Percentiles rank a stretch among this genome's conserved stretches.
phyloP scores from a whole-genome alignment of 2,797 vertebrate species.

The Champsocephalus esox region DNA sequence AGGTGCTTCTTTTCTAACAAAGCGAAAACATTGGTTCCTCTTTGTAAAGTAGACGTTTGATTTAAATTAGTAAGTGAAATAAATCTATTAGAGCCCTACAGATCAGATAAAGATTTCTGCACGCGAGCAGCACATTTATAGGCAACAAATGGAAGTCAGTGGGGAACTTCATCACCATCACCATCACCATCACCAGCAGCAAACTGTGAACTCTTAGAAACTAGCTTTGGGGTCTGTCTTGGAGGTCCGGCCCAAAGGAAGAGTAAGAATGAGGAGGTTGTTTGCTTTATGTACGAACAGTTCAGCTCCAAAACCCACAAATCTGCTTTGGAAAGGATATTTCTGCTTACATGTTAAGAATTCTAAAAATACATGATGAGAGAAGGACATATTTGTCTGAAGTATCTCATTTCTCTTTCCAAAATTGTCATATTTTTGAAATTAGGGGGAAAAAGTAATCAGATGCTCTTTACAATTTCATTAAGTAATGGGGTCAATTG shows the following conservation, averaged over 20 bases:
- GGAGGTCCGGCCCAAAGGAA: slow-evolving; percentile 48
- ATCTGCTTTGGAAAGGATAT: slow-evolving; percentile 14
- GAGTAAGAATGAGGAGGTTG: slow-evolving; percentile 19
- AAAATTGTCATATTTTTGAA: neutral
- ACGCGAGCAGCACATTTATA: slow-evolving; percentile 24
- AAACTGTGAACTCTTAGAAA: slow-evolving; percentile 43
- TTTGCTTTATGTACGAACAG: slow-evolving; percentile 36
- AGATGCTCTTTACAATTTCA: slow-evolving; percentile 13
- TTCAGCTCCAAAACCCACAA: slow-evolving; percentile 23
- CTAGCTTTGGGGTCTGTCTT: slow-evolving; percentile 37
- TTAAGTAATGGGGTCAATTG: slow-evolving; percentile 22
- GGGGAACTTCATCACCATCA: slow-evolving; percentile 31
- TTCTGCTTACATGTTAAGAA: neutral
- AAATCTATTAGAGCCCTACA: slow-evolving; percentile 3
- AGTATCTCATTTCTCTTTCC: neutral
- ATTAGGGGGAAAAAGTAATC: neutral
- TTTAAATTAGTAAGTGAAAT: slow-evolving; percentile 35
- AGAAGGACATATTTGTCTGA: neutral
- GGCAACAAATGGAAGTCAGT: slow-evolving; percentile 16
- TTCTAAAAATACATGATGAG: neutral
- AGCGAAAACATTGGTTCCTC: neutral
- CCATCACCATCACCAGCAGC: slow-evolving; percentile 37
- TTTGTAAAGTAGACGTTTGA: slow-evolving; percentile 8
- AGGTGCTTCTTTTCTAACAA: neutral
- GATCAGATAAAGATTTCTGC: slow-evolving; percentile 21